Conservation (phyloP, 2,113 vertebrate genomes). For the Callorhinus ursinus region DNA sequence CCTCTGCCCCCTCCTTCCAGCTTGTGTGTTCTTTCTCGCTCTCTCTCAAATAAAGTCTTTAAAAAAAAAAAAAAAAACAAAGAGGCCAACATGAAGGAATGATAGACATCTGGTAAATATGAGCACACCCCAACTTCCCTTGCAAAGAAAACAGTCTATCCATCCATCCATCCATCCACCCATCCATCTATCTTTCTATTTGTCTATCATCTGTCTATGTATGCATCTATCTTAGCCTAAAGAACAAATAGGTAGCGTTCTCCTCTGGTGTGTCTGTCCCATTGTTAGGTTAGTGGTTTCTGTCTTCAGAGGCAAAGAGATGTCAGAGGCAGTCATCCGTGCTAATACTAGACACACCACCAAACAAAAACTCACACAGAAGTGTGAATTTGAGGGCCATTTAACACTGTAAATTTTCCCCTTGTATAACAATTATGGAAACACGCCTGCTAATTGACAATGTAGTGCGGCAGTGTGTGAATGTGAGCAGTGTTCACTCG, state of each 20-base stretch:
- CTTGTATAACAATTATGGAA: conserved; percentile 83
- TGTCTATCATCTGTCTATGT: background rate
- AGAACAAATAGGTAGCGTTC: background rate
- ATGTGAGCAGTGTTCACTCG: conserved; percentile 72
- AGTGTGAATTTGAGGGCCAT: conserved; percentile 75
- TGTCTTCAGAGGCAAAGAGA: conserved; percentile 55
- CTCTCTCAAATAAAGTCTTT: too few relatives aligned
- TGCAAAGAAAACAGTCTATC: background rate
- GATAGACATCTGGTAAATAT: background rate
- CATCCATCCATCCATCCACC: background rate
- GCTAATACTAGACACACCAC: conserved; percentile 68
- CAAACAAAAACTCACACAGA: conserved; percentile 78
- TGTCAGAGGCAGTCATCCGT: conserved; percentile 57
- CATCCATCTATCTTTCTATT: background rate
- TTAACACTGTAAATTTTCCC: conserved; percentile 81
- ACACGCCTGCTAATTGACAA: conserved; percentile 77
- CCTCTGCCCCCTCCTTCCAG: too few relatives aligned
- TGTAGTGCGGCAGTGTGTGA: background rate
- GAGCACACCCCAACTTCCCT: background rate
- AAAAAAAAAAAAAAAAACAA: background rate
- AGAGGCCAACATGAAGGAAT: background rate
- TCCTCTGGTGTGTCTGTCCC: background rate
- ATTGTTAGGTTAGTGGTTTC: conserved; percentile 13
- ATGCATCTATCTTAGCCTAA: background rate
- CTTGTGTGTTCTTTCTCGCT: too few relatives aligned